These are phyloP conservation scores for Oenanthe melanoleuca DNA, from an alignment of 2,113 vertebrate genomes.

Conservation along the genomic window DNA sequence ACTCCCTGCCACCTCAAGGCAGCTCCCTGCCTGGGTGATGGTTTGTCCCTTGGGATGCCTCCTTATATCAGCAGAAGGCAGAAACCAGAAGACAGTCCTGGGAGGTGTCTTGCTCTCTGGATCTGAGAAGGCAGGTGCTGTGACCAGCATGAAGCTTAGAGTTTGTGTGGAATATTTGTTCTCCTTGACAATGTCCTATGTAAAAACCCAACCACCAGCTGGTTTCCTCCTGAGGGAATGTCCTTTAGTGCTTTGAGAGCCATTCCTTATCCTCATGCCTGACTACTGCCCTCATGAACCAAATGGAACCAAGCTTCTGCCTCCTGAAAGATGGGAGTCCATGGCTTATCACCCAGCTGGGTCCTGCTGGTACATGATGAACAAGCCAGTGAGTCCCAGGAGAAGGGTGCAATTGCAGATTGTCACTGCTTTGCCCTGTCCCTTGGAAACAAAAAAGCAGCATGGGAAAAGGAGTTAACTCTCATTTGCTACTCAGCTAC, in stretches of 20 bases:
- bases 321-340: not conserved
- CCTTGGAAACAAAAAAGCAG: not conserved
- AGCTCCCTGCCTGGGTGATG: not conserved
- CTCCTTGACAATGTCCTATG: not conserved
- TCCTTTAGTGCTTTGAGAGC: not conserved
- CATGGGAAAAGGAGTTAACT: not conserved
- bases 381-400: not conserved
- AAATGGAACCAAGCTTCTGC: not conserved
- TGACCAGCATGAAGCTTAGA: not conserved
- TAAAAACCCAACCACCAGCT: not conserved
- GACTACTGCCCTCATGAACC: not conserved
- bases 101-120: not conserved
- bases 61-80: not conserved
- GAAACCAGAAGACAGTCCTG: not conserved
- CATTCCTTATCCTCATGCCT: not conserved
- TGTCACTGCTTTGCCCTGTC: not conserved
- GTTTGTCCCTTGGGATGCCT: not conserved
- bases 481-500: not conserved
- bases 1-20: not conserved
- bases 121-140: not conserved
- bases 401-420: not conserved
- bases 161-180: not conserved
- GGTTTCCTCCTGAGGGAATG: not conserved
- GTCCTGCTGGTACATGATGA: accelerated
- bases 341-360: not conserved